Evolutionary conservation across 2,888 invertebrate genomes (phyloP).

Genomic region (Scelioninae gen. 1): DNA sequence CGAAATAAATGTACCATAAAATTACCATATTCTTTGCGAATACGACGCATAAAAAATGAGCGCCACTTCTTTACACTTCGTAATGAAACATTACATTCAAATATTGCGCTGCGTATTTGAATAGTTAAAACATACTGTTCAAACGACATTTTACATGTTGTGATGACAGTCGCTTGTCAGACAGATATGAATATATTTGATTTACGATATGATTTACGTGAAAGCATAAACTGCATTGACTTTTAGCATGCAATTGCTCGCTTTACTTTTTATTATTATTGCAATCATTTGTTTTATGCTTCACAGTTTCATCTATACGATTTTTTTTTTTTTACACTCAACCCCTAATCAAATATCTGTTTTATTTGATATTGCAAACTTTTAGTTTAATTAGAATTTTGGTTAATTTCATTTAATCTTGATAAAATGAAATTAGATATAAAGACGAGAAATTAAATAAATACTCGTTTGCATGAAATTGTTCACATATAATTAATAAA

Average conservation of each 20-base stretch:
- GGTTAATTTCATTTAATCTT: too few relatives aligned
- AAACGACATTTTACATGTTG: constrained; percentile 8
- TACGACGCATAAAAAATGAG: constrained; percentile 11
- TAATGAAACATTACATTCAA: constrained; percentile 44
- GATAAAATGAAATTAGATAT: too few relatives aligned
- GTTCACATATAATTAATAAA: too few relatives aligned
- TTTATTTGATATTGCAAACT: too few relatives aligned
- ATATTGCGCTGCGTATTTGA: constrained; percentile 4
- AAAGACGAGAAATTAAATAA: too few relatives aligned
- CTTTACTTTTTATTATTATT: constrained; percentile 14
- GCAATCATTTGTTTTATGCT: constrained; percentile 9
- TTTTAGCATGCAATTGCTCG: constrained; percentile 1
- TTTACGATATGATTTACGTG: constrained; percentile 16
- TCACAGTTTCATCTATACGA: neutral
- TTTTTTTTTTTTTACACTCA: too few relatives aligned
- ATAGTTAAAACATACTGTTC: constrained; percentile 24
- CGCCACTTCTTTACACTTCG: constrained; percentile 23
- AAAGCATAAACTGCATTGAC: constrained; percentile 9
- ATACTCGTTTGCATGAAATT: too few relatives aligned
- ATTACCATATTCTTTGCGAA: constrained; percentile 36
- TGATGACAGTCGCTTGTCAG: constrained; percentile 27
- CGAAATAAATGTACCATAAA: constrained; percentile 47
- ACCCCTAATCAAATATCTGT: too few relatives aligned
- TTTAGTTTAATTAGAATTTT: too few relatives aligned
- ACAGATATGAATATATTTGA: constrained; percentile 25